These are phyloP conservation scores for Zaprionus taronus DNA, from an alignment of 1,140 invertebrate species.

Conservation along the genomic window DNA sequence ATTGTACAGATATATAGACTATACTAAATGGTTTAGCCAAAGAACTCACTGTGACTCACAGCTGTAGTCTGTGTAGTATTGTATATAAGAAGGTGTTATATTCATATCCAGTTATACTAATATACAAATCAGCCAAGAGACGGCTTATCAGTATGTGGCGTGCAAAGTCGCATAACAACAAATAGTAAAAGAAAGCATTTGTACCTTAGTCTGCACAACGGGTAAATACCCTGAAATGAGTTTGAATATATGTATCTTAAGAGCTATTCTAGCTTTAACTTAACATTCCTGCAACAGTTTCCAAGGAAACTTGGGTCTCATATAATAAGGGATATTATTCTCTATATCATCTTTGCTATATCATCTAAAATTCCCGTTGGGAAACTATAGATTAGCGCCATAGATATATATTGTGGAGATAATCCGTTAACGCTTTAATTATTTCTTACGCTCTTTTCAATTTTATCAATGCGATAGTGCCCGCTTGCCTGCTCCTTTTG, in stretches of 20 bases:
- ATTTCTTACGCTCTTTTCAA: no score
- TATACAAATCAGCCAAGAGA: constrained; percentile 17
- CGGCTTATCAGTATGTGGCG: constrained; percentile 7
- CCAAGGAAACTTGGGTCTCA: not conserved
- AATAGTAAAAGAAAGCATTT: not conserved
- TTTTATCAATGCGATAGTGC: no score
- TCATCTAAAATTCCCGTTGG: no score
- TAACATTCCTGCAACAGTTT: no score
- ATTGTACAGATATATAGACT: no score
- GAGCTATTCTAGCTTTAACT: not conserved
- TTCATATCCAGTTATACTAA: not conserved
- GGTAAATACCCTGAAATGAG: not conserved
- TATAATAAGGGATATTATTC: not conserved
- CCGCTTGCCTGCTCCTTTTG: no score
- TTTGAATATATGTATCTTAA: not conserved
- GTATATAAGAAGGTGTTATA: not conserved
- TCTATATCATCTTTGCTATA: not conserved
- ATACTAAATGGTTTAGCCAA: not conserved
- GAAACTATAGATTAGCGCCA: no score
- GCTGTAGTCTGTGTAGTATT: not conserved
- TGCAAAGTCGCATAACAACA: not conserved
- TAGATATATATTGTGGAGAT: no score
- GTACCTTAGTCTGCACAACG: not conserved
- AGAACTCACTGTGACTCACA: not conserved
- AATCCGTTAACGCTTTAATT: no score